Evolutionary conservation across 92 coral and sea anemone genomes (phyloP), one percentile per base, ranked within the genome.

Genomic region (Hydrozoanthus gracilis): DNA sequence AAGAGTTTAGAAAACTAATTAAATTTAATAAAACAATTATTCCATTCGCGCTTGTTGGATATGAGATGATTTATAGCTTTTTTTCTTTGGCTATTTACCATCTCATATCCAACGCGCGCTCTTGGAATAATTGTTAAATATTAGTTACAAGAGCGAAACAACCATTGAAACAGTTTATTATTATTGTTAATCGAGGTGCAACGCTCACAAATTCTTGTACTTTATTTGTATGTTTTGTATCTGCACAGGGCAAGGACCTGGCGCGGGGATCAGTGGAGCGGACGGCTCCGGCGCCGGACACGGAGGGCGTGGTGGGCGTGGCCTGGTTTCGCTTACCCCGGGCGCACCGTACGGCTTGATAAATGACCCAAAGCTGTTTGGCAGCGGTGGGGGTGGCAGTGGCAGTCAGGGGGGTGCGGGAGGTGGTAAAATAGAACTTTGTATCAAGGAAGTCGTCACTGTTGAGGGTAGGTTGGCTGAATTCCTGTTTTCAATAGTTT

Each of bases 351-450:
- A 92, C 78, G 95, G 95, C 3, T 80, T 83, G 51, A 55, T 87
- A 8, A 71, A 69, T 60, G 50, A 56, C 50, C 93, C 95, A 6
- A 78, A 84, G 60, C 27, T 65, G 46, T 92, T 92, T 68, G 95
- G 95, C 7, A 92, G 95, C 83, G 95, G 95, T 71, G 95, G 95
- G 1, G 95, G 93, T 4, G 88, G 91, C 44, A 89, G 93, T 4
- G 88, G 91, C 44, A 89, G 86, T 71, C 72, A 71, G 71, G 95
- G 95, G 6, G 92, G 95, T 10, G 77, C 78, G 11, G 95, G 95
- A 14, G 95, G 95, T 14, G 95, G 95, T n/a, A 80, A 86, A 47
- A 79, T 92, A 44, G 84, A 88, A 76, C 88, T 92, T 7, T 61
- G 86, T 35, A 73, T 90, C 44, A 65, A 79, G 79, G 89, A 49